A percentile compares a stretch with the other conserved stretches of the same genome.
phyloP scores from a whole-genome alignment of 2,113 vertebrate species.

The Turdus rufiventris region DNA sequence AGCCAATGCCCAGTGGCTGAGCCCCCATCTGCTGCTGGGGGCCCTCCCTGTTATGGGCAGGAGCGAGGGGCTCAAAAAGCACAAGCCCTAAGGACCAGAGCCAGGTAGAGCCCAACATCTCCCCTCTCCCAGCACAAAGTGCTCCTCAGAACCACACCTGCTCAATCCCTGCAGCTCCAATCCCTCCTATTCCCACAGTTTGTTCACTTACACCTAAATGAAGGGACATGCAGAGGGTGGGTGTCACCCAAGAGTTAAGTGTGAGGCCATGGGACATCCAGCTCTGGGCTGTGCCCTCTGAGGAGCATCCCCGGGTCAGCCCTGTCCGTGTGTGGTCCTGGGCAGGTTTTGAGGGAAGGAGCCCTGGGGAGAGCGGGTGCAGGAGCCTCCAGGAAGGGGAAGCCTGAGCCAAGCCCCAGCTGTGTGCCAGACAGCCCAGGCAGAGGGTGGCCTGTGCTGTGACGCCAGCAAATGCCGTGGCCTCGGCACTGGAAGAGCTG shows the following conservation, averaged over 20 bases:
- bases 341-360: background rate
- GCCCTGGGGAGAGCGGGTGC: accelerated
- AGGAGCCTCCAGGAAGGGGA: background rate
- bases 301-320: background rate
- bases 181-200: background rate
- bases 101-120: accelerated
- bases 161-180: background rate
- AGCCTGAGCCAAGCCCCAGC: background rate
- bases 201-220: accelerated
- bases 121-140: background rate
- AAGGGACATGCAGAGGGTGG: accelerated
- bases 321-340: background rate
- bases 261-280: accelerated
- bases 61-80: background rate
- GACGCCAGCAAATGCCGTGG: background rate
- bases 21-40: background rate
- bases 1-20: background rate
- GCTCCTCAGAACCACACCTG: background rate
- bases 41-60: background rate
- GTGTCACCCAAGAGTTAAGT: background rate
- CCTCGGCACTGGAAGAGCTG: background rate
- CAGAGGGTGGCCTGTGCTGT: background rate
- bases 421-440: background rate
- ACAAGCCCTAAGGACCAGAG: background rate
- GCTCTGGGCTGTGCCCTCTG: background rate